Conservation (phyloP, 2,113 vertebrate species). For the Osmerus eperlanus region DNA sequence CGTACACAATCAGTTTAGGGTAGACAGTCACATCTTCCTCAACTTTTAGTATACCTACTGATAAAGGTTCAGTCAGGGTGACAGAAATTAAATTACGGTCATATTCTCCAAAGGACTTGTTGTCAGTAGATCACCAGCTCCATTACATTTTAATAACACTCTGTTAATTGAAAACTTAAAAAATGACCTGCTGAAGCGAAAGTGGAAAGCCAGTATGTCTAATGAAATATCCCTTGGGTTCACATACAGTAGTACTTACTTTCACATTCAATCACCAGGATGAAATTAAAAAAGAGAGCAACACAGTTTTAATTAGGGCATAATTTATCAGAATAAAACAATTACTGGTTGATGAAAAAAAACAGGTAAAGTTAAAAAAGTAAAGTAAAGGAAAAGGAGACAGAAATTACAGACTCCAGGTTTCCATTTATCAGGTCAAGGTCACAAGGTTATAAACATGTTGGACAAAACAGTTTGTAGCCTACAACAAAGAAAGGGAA, state of each 20-base stretch:
- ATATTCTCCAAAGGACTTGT: slow-evolving; percentile 45
- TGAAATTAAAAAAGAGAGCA: slow-evolving; percentile 58
- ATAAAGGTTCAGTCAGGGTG: not conserved
- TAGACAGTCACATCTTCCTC: not conserved
- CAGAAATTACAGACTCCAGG: slow-evolving; percentile 13
- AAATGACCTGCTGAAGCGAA: slow-evolving; percentile 54
- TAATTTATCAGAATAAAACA: slow-evolving; percentile 52
- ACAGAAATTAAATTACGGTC: slow-evolving; percentile 4
- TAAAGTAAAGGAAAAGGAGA: slow-evolving; percentile 30
- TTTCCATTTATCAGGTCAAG: slow-evolving; percentile 42
- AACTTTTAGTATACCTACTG: slow-evolving; percentile 8
- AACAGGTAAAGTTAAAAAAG: slow-evolving; percentile 32
- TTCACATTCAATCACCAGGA: slow-evolving; percentile 61
- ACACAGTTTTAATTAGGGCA: slow-evolving; percentile 67
- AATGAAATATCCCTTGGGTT: slow-evolving; percentile 60
- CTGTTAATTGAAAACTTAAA: slow-evolving; percentile 60
- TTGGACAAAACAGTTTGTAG: no score
- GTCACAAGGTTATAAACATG: slow-evolving; percentile 24
- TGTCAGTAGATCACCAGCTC: slow-evolving; percentile 48
- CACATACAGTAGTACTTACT: slow-evolving; percentile 65
- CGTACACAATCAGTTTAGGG: no score
- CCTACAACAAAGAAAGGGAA: no score
- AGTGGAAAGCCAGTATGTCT: slow-evolving; percentile 35
- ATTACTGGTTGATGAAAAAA: slow-evolving; percentile 44
- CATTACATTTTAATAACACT: slow-evolving; percentile 57